A percentile compares a stretch with the other conserved stretches of the same genome.
These are phyloP conservation scores for Camelus dromedarius DNA, from an alignment of 2,113 vertebrate species.

Conservation along the genomic window DNA sequence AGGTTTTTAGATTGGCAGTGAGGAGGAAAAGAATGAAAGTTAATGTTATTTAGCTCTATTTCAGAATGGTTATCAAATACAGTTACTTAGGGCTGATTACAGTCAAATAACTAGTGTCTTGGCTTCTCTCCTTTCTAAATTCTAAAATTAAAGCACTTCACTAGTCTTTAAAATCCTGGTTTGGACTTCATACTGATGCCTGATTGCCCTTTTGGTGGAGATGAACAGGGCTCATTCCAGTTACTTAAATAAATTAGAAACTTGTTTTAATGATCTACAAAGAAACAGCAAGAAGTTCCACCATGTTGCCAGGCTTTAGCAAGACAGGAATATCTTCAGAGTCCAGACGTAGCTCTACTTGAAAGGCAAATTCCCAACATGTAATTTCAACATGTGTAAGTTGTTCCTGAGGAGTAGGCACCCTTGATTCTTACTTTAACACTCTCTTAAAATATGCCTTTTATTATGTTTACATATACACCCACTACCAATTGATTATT, in stretches of 20 bases:
- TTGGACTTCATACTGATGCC: neutral
- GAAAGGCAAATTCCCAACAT: neutral
- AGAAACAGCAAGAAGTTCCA: neutral
- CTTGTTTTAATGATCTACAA: neutral
- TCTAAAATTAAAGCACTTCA: constrained; percentile 30
- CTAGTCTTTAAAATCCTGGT: constrained; percentile 20
- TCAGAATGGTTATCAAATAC: constrained; percentile 47
- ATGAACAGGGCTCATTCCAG: neutral
- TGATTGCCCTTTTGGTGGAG: neutral
- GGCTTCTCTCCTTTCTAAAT: constrained; percentile 31
- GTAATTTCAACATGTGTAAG: neutral
- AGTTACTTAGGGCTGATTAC: constrained; percentile 22
- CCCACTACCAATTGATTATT: neutral
- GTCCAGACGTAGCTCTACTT: neutral
- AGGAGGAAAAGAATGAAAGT: constrained; percentile 24
- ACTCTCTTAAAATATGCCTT: neutral
- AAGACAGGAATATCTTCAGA: neutral
- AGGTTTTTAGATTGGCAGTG: constrained; percentile 42
- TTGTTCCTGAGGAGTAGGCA: neutral
- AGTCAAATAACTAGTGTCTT: constrained; percentile 31
- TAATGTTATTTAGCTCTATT: constrained; percentile 47
- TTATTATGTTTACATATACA: neutral
- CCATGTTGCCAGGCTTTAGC: neutral
- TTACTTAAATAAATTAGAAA: neutral
- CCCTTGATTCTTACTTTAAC: neutral